phyloP scores from a whole-genome alignment of 2,113 vertebrate genomes.

The Oncorhynchus nerka region DNA sequence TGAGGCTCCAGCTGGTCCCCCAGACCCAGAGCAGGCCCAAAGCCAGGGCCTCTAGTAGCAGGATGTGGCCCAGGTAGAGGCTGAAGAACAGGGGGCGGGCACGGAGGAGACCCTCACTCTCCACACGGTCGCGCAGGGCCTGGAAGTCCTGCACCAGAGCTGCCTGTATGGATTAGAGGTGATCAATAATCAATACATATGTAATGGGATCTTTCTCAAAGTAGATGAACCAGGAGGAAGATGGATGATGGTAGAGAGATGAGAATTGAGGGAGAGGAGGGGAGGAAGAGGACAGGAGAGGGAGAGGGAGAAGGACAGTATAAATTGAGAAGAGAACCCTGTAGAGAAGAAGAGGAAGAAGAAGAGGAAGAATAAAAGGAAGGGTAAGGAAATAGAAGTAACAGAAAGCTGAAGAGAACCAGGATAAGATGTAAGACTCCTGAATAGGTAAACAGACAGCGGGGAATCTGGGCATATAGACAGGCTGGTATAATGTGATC shows the following conservation, averaged over 20 bases:
- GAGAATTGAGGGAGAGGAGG: no score
- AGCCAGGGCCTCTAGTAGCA: conserved; percentile 81
- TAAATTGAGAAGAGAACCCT: no score
- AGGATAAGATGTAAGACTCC: conserved; percentile 8
- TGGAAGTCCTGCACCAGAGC: conserved; percentile 84
- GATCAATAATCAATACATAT: not conserved
- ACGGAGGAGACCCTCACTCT: conserved; percentile 81
- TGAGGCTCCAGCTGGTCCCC: conserved; percentile 83
- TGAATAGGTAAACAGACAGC: conserved; percentile 23
- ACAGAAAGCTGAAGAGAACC: not conserved
- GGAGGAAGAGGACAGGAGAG: no score
- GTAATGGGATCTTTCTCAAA: not conserved
- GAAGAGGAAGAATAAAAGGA: no score
- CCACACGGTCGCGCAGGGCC: conserved; percentile 70
- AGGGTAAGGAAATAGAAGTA: conserved; percentile 5
- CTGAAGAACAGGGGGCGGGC: conserved; percentile 83
- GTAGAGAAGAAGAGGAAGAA: no score
- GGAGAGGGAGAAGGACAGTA: no score
- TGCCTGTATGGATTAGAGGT: conserved; percentile 60
- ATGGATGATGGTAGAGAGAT: no score
- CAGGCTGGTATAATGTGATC: no score
- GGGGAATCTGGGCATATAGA: no score
- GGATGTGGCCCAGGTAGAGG: conserved; percentile 82
- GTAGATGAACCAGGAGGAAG: not conserved
- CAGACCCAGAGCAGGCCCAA: conserved; percentile 79